phyloP scores from a whole-genome alignment of 2,113 vertebrate species.

The Heliornis fulica region DNA sequence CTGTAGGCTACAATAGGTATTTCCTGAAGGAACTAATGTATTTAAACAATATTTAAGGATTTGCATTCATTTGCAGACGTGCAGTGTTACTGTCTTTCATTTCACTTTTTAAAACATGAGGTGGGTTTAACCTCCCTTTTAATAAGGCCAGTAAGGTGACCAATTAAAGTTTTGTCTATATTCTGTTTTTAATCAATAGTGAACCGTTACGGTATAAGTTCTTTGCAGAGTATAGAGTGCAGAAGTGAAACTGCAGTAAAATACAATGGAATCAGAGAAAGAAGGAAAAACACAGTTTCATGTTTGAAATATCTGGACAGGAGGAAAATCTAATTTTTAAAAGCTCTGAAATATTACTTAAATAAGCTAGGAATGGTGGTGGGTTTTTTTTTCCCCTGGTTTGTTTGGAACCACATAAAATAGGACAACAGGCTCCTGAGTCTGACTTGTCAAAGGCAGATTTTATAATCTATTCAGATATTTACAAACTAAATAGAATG shows the following conservation, averaged over 20 bases:
- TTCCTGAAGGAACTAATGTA: not conserved
- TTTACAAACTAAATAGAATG: not conserved
- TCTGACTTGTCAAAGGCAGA: not conserved
- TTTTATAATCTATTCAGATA: not conserved
- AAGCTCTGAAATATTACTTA: not conserved
- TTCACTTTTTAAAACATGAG: not conserved
- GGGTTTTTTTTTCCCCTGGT: not conserved
- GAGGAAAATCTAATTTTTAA: not conserved
- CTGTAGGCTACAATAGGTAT: not conserved
- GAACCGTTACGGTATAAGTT: not conserved
- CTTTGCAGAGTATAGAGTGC: not conserved
- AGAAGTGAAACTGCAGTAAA: not conserved
- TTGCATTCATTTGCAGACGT: not conserved
- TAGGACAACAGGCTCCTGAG: not conserved
- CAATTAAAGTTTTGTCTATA: not conserved
- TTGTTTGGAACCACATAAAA: not conserved
- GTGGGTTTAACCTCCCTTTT: not conserved
- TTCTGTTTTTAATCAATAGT: not conserved
- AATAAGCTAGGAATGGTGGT: not conserved
- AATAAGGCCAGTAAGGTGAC: not conserved
- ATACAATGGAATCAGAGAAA: not conserved
- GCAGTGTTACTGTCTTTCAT: not conserved
- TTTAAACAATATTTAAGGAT: not conserved
- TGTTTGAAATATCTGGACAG: not conserved
- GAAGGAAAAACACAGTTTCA: not conserved